Conservation (phyloP, 2,888 invertebrate species). For the Ennomos quercinarius region DNA sequence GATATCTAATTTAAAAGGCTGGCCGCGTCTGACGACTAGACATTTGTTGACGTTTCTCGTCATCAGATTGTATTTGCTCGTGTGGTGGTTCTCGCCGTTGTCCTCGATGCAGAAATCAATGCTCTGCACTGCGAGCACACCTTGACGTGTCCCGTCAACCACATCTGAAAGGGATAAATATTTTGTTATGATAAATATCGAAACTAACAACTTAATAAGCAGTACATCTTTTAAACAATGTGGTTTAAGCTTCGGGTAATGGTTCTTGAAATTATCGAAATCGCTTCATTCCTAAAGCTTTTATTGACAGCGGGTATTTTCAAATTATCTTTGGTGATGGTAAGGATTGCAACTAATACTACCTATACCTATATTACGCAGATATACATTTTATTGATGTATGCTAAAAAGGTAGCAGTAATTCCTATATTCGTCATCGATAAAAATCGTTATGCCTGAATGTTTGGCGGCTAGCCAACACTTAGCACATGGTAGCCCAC, state of each 20-base stretch:
- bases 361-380: no score
- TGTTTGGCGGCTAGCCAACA: slow-evolving; percentile 58
- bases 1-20: slow-evolving; percentile 90
- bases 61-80: slow-evolving; percentile 92
- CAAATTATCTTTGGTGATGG: no score
- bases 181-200: slow-evolving; percentile 1
- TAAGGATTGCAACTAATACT: not conserved
- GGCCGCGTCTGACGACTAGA: slow-evolving; percentile 93
- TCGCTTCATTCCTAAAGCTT: no score
- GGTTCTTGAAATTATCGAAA: no score
- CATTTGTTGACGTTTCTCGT: slow-evolving; percentile 84
- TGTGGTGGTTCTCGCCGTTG: slow-evolving; percentile 92
- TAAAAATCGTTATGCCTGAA: slow-evolving; percentile 43
- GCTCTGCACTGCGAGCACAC: slow-evolving; percentile 88
- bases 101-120: slow-evolving; percentile 90
- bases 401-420: no score
- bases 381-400: no score
- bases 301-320: no score
- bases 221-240: no score
- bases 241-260: no score
- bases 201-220: no score
- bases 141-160: slow-evolving; percentile 76
- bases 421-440: slow-evolving; percentile 49
- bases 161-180: slow-evolving; percentile 68
- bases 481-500: slow-evolving; percentile 36